Evolutionary conservation across 2,113 vertebrate species (phyloP), one percentile per base, ranked within the genome.

Genomic region (Gymnocephalus cernua): DNA sequence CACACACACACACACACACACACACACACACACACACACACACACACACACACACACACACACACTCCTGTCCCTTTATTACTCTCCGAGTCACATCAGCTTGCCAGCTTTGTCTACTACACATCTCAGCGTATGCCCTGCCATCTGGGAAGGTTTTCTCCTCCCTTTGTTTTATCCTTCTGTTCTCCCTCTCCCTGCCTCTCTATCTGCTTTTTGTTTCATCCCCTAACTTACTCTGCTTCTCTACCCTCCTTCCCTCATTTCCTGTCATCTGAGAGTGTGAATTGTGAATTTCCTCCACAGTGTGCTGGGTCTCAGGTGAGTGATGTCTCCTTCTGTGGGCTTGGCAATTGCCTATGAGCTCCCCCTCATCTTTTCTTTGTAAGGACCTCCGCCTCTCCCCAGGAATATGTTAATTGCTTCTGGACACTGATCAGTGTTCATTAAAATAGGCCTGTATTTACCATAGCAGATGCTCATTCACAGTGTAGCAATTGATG

Each of bases 361-460:
- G 80, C 58, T 63, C 57, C 71, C 69, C 16, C 51, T 79, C 67
- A 69, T 47, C 53, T 62, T 23, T 70, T 59, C 74, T 88, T 87
- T 86, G 79, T 74, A 51, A 74, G 51, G 45, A 41, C 82, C 72
- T 48, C 56, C 25, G 16, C 77, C 68, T 75, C 70, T 78, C 77
- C 62, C 48, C 71, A 51, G 73, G 64, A 90, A 87, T 68, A 81
- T 85, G 85, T 77, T 93, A 93, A 93, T 93, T 93, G 92, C 86
- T 88, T 80, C 85, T 91, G 91, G 92, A 92, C 90, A 86, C 73
- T 51, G 87, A 90, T 92, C 91, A 87, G 79, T 91, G 85, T 87
- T 88, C 80, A 83, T 89, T 87, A 88, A 83, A 11, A 85, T 57
- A 76, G 74, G 86, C 75, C 59, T 67, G 45, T 51, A 79, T 87